Evolutionary conservation across 2,888 invertebrate species (phyloP).

Genomic region (Yponomeuta malinellus): DNA sequence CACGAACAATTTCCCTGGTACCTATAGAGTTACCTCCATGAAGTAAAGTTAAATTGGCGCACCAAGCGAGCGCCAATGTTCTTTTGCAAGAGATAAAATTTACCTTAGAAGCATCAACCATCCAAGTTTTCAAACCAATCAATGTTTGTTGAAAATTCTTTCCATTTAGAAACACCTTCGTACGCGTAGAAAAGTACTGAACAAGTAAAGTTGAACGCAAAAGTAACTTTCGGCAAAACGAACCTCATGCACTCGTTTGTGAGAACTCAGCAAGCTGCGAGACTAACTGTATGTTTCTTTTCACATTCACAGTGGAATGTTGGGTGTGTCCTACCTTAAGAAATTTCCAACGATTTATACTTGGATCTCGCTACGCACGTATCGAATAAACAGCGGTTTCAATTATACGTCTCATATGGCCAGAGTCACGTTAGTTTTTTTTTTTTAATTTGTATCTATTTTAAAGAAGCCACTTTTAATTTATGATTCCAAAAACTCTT

Average conservation of each 20-base stretch:
- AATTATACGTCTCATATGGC: constrained; percentile 3
- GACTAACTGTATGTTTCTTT: neutral
- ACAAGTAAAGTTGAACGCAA: neutral
- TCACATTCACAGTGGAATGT: constrained; percentile 6
- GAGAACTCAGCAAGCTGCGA: neutral
- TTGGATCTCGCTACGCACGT: neutral
- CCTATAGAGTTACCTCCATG: neutral
- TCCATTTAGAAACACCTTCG: neutral
- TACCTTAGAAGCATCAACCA: neutral
- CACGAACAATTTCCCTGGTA: neutral
- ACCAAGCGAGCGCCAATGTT: neutral
- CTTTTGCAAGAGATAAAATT: neutral
- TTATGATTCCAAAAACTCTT: neutral
- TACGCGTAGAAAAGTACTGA: neutral
- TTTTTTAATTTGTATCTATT: neutral
- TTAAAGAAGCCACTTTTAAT: neutral
- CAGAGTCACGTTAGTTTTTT: neutral
- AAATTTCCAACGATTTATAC: constrained; percentile 10
- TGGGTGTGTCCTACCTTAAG: constrained; percentile 8
- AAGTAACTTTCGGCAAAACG: neutral
- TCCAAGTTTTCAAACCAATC: neutral
- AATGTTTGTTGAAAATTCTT: constrained; percentile 11
- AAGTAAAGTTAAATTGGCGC: neutral
- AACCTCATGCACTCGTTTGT: neutral
- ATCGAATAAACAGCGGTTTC: constrained; percentile 8